These are phyloP conservation scores for Podabrus alpinus DNA, from an alignment of 2,888 invertebrate species.

Conservation along the genomic window DNA sequence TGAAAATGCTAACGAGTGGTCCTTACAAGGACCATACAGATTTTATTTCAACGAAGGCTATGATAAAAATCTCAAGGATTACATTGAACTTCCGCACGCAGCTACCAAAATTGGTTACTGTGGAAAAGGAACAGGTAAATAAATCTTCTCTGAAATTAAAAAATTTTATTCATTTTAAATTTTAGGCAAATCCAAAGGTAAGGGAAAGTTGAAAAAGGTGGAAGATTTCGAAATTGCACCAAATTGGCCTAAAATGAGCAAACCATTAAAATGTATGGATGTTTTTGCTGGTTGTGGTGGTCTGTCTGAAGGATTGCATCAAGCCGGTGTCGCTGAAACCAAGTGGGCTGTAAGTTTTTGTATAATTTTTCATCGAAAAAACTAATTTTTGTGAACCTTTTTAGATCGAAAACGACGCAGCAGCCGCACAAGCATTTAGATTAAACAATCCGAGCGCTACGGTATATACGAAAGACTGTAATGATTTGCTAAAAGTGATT, in stretches of 20 bases:
- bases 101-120: slow-evolving; percentile 63
- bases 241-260: slow-evolving; percentile 52
- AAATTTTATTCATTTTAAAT: background rate
- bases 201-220: slow-evolving; percentile 60
- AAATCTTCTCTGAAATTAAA: background rate
- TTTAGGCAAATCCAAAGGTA: slow-evolving; percentile 56
- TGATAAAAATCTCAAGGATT: slow-evolving; percentile 59
- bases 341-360: slow-evolving; percentile 70
- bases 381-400: background rate
- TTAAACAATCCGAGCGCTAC: slow-evolving; percentile 73
- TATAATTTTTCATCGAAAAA: slow-evolving; percentile 1
- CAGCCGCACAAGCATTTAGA: slow-evolving; percentile 79
- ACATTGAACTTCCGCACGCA: slow-evolving; percentile 65
- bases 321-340: slow-evolving; percentile 70
- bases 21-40: slow-evolving; percentile 65
- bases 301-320: slow-evolving; percentile 73
- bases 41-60: slow-evolving; percentile 78
- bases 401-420: slow-evolving; percentile 72
- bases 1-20: slow-evolving; percentile 63
- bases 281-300: slow-evolving; percentile 89
- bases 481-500: slow-evolving; percentile 68
- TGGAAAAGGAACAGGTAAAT: slow-evolving; percentile 65
- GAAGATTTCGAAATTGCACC: slow-evolving; percentile 39
- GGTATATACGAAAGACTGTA: slow-evolving; percentile 85
- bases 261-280: slow-evolving; percentile 71